Conservation (phyloP, 2,113 vertebrate species). For the Chascanopsetta lugubris region DNA sequence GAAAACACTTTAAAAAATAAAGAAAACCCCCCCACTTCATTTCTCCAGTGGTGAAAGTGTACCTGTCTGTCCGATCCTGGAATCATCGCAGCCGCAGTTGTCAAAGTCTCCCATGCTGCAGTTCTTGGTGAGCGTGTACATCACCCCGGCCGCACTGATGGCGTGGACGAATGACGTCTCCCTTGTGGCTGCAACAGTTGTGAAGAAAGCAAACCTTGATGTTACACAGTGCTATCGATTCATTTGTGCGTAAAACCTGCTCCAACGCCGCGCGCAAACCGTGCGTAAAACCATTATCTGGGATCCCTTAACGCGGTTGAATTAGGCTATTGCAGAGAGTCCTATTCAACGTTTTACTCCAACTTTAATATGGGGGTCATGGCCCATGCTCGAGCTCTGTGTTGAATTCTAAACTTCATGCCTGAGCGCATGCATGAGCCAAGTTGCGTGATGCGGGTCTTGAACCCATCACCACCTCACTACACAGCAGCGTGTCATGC, state of each 20-base stretch:
- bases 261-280: constrained; percentile 1
- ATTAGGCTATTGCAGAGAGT: too few species aligned
- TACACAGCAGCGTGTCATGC: background rate
- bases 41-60: too few species aligned
- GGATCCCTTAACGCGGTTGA: too few species aligned
- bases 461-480: background rate
- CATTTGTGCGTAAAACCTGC: background rate
- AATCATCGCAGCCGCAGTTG: constrained; percentile 94
- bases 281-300: constrained; percentile 44
- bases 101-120: constrained; percentile 97
- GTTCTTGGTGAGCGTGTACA: constrained; percentile 96
- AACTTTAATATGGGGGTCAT: too few species aligned
- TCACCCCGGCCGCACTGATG: constrained; percentile 94
- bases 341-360: too few species aligned
- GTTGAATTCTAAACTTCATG: background rate
- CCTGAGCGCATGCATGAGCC: too few species aligned
- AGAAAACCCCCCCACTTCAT: too few species aligned
- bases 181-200: constrained; percentile 84
- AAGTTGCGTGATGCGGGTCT: background rate
- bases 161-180: constrained; percentile 95
- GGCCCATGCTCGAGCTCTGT: background rate
- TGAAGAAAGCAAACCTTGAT: constrained; percentile 5
- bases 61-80: constrained; percentile 90
- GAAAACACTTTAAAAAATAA: too few species aligned
- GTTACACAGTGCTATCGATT: background rate